A percentile compares a stretch with the other conserved stretches of the same genome.
These are phyloP conservation scores for Brachyistius frenatus DNA, from an alignment of 2,113 vertebrate genomes.

Conservation along the genomic window DNA sequence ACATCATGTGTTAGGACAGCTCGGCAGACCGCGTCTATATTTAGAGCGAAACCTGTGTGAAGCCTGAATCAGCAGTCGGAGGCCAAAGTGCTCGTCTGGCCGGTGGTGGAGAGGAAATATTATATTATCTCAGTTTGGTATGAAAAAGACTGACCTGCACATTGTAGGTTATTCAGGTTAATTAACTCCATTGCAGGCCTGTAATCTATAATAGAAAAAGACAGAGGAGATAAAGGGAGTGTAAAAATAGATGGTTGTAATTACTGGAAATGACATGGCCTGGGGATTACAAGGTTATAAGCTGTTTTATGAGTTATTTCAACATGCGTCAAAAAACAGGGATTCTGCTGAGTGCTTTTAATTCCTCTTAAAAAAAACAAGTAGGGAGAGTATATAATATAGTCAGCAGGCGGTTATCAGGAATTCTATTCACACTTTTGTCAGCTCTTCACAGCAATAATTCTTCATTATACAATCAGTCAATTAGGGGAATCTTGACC, in stretches of 20 bases:
- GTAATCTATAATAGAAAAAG: background rate
- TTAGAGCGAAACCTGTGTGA: constrained; percentile 48
- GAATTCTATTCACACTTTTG: too few relatives aligned
- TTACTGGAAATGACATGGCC: background rate
- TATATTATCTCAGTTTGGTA: background rate
- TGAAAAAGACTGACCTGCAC: constrained; percentile 1
- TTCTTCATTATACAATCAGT: too few relatives aligned
- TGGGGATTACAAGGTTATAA: too few relatives aligned
- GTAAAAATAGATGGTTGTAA: background rate
- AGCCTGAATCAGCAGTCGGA: constrained; percentile 56
- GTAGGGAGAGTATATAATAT: too few relatives aligned
- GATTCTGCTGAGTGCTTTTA: too few relatives aligned
- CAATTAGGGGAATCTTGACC: too few relatives aligned
- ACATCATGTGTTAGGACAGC: background rate
- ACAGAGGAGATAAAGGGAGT: background rate
- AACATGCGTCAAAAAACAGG: too few relatives aligned
- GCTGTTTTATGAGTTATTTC: too few relatives aligned
- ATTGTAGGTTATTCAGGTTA: constrained; percentile 13
- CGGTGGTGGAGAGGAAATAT: constrained; percentile 9
- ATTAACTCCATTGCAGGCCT: constrained; percentile 10
- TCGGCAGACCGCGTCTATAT: constrained; percentile 43
- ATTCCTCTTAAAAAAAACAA: too few relatives aligned
- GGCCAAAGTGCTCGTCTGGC: background rate
- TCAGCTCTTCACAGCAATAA: too few relatives aligned
- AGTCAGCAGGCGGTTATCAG: too few relatives aligned